A percentile compares a stretch with the other conserved stretches of the same genome.
Evolutionary conservation across 2,797 vertebrate species (phyloP).

Genomic region (Stomatorhinus walkeri): DNA sequence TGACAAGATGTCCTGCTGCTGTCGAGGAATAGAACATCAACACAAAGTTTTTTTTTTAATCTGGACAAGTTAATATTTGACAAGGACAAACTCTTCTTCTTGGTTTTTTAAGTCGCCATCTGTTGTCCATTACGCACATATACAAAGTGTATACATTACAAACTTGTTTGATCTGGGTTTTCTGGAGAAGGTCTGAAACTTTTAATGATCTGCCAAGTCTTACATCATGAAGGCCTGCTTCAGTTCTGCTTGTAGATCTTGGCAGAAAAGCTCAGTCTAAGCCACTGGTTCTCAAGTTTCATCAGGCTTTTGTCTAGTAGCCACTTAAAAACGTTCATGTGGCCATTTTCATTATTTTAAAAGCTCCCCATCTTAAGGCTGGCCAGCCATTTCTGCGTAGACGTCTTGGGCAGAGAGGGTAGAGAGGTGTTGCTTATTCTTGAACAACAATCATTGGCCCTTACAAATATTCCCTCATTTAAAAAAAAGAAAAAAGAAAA

Average conservation of each 20-base stretch:
- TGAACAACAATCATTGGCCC: neutral
- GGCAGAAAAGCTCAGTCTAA: slow-evolving; percentile 24
- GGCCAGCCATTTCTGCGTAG: slow-evolving; percentile 33
- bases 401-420: neutral
- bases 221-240: slow-evolving; percentile 32
- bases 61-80: neutral
- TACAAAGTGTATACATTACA: slow-evolving; percentile 40
- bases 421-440: neutral
- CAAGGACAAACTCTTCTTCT: neutral
- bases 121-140: slow-evolving; percentile 38
- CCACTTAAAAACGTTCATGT: slow-evolving; percentile 14
- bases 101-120: slow-evolving; percentile 29
- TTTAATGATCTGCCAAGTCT: slow-evolving; percentile 41
- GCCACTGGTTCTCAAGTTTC: slow-evolving; percentile 16
- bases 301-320: slow-evolving; percentile 2
- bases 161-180: slow-evolving; percentile 38
- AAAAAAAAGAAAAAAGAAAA: neutral
- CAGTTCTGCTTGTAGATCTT: slow-evolving; percentile 32
- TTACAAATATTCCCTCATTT: neutral
- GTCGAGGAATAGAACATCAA: neutral
- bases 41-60: neutral
- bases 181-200: slow-evolving; percentile 32
- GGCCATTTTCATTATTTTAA: slow-evolving; percentile 29
- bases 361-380: slow-evolving; percentile 12
- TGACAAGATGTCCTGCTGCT: neutral